Conservation (phyloP, 2,113 vertebrate species). For the Tupaia tana region DNA sequence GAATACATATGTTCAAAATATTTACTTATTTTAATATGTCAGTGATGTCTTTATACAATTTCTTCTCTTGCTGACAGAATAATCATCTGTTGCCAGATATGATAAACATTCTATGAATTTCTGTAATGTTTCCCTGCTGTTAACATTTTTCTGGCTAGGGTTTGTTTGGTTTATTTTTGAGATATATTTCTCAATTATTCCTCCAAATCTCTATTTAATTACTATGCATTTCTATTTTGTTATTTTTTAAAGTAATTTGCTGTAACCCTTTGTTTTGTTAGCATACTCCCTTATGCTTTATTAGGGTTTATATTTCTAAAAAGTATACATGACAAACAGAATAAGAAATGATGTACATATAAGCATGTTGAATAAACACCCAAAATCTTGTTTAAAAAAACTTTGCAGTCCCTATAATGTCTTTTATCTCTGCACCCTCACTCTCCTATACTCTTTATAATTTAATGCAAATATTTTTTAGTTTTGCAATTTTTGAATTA, state of each 20-base stretch:
- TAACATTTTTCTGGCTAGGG: not conserved
- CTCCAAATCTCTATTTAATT: not conserved
- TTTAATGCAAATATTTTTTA: not conserved
- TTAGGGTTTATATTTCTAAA: not conserved
- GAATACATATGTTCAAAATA: not conserved
- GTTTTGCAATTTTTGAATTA: not conserved
- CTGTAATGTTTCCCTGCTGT: not conserved
- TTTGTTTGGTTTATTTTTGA: conserved; percentile 31
- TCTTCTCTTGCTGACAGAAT: not conserved
- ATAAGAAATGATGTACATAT: not conserved
- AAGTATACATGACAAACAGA: not conserved
- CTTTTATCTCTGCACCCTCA: not conserved
- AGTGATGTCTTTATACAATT: not conserved
- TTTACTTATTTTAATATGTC: conserved; percentile 3
- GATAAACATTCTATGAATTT: not conserved
- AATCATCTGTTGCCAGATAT: not conserved
- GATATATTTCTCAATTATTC: conserved; percentile 12
- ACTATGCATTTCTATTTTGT: not conserved
- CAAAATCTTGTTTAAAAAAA: not conserved
- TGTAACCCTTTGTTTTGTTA: not conserved
- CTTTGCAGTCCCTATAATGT: not conserved
- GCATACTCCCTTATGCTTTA: not conserved
- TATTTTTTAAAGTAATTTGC: not conserved
- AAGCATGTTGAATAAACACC: not conserved
- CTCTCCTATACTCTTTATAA: not conserved